Evolutionary conservation across 2,888 invertebrate genomes (phyloP).

Genomic region (Scaptomyza tumidula): DNA sequence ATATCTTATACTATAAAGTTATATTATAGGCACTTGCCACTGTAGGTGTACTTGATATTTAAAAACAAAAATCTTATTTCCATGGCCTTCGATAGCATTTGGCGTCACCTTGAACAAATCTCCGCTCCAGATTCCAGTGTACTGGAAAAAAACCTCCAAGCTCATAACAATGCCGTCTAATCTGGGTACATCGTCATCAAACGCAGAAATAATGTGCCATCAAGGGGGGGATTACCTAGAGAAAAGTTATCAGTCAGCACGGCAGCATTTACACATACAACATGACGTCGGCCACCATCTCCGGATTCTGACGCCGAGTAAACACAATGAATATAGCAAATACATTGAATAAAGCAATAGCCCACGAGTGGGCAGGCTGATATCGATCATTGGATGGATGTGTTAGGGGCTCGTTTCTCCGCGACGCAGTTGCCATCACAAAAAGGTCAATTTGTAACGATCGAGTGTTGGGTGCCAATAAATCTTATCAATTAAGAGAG

Average conservation of each 20-base stretch:
- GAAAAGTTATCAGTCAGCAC: constrained; percentile 68
- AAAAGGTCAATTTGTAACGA: constrained; percentile 56
- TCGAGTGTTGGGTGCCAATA: constrained; percentile 62
- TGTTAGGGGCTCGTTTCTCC: constrained; percentile 45
- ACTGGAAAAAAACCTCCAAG: constrained; percentile 28
- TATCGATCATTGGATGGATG: constrained; percentile 19
- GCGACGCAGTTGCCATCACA: constrained; percentile 41
- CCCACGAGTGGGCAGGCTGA: constrained; percentile 45
- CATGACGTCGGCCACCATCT: constrained; percentile 55
- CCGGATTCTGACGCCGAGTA: neutral
- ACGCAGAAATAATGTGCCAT: constrained; percentile 73
- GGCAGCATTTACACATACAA: constrained; percentile 32
- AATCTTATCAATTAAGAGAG: constrained; percentile 68
- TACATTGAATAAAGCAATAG: neutral
- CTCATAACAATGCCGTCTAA: constrained; percentile 49
- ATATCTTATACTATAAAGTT: neutral
- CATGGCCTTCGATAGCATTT: constrained; percentile 22
- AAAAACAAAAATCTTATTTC: neutral
- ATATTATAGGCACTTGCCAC: too few species aligned
- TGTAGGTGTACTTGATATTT: neutral
- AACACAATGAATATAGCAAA: neutral
- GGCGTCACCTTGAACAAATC: constrained; percentile 49
- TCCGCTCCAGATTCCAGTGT: constrained; percentile 30
- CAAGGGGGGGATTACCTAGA: constrained; percentile 77
- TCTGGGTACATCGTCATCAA: constrained; percentile 69